Evolutionary conservation across 2,113 vertebrate genomes (phyloP).

Genomic region (Xiphophorus maculatus): DNA sequence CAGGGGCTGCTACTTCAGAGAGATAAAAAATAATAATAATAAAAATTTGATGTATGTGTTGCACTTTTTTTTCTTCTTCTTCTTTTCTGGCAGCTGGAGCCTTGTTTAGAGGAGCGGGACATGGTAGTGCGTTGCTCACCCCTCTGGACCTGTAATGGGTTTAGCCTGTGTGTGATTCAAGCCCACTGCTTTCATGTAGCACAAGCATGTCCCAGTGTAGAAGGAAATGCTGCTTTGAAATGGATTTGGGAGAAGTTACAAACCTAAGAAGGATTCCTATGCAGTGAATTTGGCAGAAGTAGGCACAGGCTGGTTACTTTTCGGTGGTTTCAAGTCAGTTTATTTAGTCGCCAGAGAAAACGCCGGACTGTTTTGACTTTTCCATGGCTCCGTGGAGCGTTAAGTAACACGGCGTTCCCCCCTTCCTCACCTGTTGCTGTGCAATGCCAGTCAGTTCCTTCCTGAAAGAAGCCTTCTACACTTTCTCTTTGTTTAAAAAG

Average conservation of each 20-base stretch:
- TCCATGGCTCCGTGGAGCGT: neutral
- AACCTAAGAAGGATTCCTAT: slow-evolving; percentile 29
- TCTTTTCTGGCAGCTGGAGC: slow-evolving; percentile 81
- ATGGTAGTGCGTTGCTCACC: slow-evolving; percentile 77
- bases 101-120: slow-evolving; percentile 86
- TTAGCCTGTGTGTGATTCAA: slow-evolving; percentile 81
- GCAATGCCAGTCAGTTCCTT: no score
- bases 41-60: slow-evolving; percentile 93
- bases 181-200: slow-evolving; percentile 82
- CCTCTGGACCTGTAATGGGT: slow-evolving; percentile 85
- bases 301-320: neutral
- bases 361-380: neutral
- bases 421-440: neutral
- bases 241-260: slow-evolving; percentile 39
- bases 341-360: neutral
- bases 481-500: neutral
- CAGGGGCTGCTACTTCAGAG: slow-evolving; percentile 82
- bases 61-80: slow-evolving; percentile 80
- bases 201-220: slow-evolving; percentile 76
- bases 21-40: slow-evolving; percentile 81
- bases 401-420: neutral
- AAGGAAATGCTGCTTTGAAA: slow-evolving; percentile 32
- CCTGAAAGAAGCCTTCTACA: neutral
- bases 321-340: neutral
- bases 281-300: slow-evolving; percentile 3